Base-by-base conservation (phyloP, 2,888 invertebrate genomes). In the Bibio marci region DNA sequence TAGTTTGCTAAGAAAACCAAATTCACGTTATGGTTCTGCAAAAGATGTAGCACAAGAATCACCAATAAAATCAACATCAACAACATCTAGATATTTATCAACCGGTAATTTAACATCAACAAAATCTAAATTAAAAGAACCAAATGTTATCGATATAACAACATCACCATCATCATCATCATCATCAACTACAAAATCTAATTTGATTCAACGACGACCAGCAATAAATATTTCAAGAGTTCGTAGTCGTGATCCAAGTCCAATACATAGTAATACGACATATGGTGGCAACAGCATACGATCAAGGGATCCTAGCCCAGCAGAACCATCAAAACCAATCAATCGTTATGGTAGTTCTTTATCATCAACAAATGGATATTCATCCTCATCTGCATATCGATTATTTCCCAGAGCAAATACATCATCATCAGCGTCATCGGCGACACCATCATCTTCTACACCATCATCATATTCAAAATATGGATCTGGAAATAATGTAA, bases 171-270 rank as follows among this genome's bases (percentile, higher is more conserved):
- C 10, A 15, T 15, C 11, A 13, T 14, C 12, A 8, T 10, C 8
- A 13, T 8, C 3, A 5, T 17, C 12, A 14, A 13, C 10, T 14
- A 32, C 14, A 32, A 32, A 22, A 22, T 22, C 22, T 6, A 4
- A 22, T 6, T 22, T 31, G 10, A 38, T 28, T 13, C 30, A 25
- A 22, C 41, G 34, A 11, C 31, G 42, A 27, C 31, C 41, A 15
- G 40, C 41, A 25, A 53, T 55, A 28, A 50, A 53, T 17, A 47
- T 56, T 44, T 55, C 57, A 17, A 35, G 18, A 13, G 30, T 37
- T 18, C 53, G 49, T 13, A 43, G 40, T 14, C 35, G 45, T 25
- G 45, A 45, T 39, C 40, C 41, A 12, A 43, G 44, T 38, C 44
- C 45, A 11, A 58, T 64, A 43, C 35, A 19, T 18, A 38, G 30